Evolutionary conservation across 2,797 vertebrate genomes (phyloP).

Genomic region (Eidolon dupreanum): DNA sequence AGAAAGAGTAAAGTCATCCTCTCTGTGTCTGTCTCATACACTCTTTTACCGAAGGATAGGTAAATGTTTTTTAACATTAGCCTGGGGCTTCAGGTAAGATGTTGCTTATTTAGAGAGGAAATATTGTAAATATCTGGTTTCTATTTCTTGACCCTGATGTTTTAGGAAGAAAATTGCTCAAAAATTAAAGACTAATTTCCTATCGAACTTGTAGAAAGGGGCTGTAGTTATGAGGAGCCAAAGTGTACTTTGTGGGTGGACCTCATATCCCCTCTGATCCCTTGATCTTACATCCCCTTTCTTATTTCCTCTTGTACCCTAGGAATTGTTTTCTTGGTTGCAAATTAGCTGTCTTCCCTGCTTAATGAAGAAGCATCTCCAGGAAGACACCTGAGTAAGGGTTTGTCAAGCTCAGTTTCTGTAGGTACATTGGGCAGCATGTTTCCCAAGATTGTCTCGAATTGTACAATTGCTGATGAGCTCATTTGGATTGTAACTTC

Average conservation of each 20-base stretch:
- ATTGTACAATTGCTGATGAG: neutral
- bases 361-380: neutral
- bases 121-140: neutral
- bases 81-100: neutral
- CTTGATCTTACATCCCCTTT: neutral
- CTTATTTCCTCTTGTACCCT: neutral
- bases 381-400: neutral
- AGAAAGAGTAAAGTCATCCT: neutral
- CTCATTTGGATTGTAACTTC: neutral
- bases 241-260: neutral
- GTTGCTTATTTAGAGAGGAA: neutral
- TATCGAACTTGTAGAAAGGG: neutral
- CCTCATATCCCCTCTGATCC: neutral
- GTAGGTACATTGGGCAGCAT: neutral
- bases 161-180: neutral
- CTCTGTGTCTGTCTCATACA: neutral
- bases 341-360: neutral
- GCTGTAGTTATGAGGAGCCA: neutral
- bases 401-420: neutral
- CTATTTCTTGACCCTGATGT: neutral
- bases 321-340: neutral
- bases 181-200: neutral
- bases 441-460: neutral
- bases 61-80: neutral
- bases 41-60: neutral